These are phyloP conservation scores for Drosophila helvetica DNA, from an alignment of 2,888 invertebrate genomes.

Conservation along the genomic window DNA sequence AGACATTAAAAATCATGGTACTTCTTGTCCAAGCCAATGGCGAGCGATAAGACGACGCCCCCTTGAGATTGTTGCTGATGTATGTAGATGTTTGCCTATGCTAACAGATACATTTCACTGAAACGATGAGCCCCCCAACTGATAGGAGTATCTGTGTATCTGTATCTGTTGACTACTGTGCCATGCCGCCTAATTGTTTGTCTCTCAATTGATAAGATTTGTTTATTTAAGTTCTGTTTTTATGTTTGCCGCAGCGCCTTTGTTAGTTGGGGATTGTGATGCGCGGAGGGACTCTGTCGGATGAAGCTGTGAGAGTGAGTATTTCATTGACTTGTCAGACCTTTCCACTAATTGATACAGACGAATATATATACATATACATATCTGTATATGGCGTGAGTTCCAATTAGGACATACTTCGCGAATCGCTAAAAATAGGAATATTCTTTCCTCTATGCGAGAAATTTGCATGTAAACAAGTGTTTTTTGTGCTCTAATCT, in stretches of 20 bases:
- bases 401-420: conserved; percentile 7
- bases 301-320: neutral
- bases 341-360: neutral
- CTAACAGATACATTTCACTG: neutral
- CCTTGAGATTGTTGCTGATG: neutral
- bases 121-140: no score
- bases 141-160: no score
- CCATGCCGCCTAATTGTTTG: neutral
- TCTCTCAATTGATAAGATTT: neutral
- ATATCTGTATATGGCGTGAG: conserved; percentile 18
- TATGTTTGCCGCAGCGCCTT: neutral
- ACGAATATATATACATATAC: neutral
- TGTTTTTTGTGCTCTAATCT: conserved; percentile 6
- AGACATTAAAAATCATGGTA: conserved; percentile 52
- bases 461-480: conserved; percentile 6
- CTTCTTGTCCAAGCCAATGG: conserved; percentile 6
- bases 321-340: neutral
- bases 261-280: neutral
- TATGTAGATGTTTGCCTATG: neutral
- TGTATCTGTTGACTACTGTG: neutral
- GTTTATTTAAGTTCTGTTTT: neutral
- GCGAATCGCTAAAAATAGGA: neutral
- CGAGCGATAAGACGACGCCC: neutral
- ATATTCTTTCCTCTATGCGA: conserved; percentile 15
- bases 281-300: neutral